Evolutionary conservation across 1,140 invertebrate genomes (phyloP).

Genomic region (Argopecten irradians): DNA sequence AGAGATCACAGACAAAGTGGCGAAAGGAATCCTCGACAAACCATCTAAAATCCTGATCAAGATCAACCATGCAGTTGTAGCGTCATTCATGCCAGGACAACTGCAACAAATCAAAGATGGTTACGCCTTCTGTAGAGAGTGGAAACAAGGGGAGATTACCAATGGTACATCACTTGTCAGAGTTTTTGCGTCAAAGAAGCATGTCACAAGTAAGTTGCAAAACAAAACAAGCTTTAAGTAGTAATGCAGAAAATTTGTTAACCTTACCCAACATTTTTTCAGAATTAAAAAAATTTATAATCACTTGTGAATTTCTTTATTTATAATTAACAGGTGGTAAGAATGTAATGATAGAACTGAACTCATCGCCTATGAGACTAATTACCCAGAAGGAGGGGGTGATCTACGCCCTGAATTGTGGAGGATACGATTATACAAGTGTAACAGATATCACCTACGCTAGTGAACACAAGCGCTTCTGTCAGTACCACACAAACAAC

Average conservation of each 20-base stretch:
- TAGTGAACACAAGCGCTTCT: slow-evolving; percentile 60
- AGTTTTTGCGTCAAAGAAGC: slow-evolving; percentile 55
- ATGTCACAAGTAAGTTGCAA: slow-evolving; percentile 51
- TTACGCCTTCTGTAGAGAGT: slow-evolving; percentile 52
- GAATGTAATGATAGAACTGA: slow-evolving; percentile 52
- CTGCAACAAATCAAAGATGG: slow-evolving; percentile 40
- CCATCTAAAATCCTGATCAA: slow-evolving; percentile 46
- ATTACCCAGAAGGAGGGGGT: slow-evolving; percentile 59
- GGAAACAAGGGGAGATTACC: slow-evolving; percentile 49
- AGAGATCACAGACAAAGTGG: slow-evolving; percentile 35
- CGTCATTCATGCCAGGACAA: slow-evolving; percentile 26
- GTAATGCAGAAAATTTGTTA: no score
- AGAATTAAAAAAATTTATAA: background rate
- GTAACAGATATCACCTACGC: slow-evolving; percentile 58
- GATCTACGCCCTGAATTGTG: slow-evolving; percentile 59
- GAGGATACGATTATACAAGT: slow-evolving; percentile 54
- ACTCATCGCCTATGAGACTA: slow-evolving; percentile 57
- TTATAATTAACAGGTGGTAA: slow-evolving; percentile 44
- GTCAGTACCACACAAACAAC: slow-evolving; percentile 56
- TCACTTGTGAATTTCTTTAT: background rate
- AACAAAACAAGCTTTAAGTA: no score
- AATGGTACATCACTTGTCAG: slow-evolving; percentile 52
- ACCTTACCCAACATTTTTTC: no score
- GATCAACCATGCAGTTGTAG: slow-evolving; percentile 51
- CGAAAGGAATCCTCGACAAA: slow-evolving; percentile 54